These are phyloP conservation scores for Acrocephalus scirpaceus DNA, from an alignment of 2,797 vertebrate species.

Conservation along the genomic window DNA sequence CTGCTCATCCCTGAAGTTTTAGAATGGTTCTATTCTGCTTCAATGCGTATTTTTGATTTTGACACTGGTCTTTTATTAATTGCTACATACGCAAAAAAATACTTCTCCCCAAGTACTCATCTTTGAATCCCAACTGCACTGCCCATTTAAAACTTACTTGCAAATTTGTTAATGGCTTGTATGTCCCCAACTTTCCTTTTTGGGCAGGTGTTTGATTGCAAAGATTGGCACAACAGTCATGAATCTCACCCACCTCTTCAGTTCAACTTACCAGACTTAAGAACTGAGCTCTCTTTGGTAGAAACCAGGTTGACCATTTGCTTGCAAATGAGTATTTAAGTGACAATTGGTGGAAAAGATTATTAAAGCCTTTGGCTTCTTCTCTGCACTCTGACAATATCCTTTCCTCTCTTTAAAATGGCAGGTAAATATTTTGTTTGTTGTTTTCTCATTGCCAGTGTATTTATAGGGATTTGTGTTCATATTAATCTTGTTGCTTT, in stretches of 20 bases:
- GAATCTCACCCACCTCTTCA: background rate
- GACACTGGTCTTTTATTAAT: background rate
- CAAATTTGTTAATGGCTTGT: background rate
- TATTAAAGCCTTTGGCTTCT: background rate
- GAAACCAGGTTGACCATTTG: background rate
- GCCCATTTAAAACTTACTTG: background rate
- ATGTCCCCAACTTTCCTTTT: background rate
- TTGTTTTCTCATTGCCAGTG: background rate
- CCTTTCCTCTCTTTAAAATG: background rate
- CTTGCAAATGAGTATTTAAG: background rate
- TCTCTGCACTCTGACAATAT: background rate
- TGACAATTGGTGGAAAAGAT: background rate
- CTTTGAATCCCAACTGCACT: background rate
- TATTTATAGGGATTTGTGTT: background rate
- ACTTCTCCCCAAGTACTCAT: background rate
- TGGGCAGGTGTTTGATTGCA: background rate
- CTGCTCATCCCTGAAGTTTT: background rate
- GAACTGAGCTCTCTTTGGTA: background rate
- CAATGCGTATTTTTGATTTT: background rate
- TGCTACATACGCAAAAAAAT: background rate
- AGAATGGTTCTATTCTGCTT: background rate
- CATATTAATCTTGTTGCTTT: background rate
- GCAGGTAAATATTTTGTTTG: background rate
- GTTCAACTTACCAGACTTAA: background rate
- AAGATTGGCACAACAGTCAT: background rate